A percentile compares a stretch with the other conserved stretches of the same genome.
phyloP scores from a whole-genome alignment of 2,888 invertebrate genomes.

The Sinhomidia bicolor region DNA sequence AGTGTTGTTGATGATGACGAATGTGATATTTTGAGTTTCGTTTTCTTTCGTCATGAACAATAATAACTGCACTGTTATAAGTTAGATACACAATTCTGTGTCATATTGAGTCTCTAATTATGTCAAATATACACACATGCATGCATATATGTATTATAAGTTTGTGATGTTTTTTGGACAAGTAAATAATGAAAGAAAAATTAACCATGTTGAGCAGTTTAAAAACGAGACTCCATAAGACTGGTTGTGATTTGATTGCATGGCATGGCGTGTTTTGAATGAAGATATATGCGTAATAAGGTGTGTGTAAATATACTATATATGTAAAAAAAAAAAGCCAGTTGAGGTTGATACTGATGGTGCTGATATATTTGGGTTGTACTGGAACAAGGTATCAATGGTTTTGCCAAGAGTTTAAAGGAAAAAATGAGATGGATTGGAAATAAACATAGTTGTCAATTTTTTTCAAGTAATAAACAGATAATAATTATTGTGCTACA shows the following conservation, averaged over 20 bases:
- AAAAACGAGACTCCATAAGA: not conserved
- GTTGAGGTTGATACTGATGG: slow-evolving; percentile 7
- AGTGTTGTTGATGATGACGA: not conserved
- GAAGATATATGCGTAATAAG: slow-evolving; percentile 19
- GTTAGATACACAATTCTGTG: too few species aligned
- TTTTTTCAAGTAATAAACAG: slow-evolving; percentile 17
- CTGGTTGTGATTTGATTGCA: not conserved
- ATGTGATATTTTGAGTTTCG: not conserved
- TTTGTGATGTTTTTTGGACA: too few species aligned
- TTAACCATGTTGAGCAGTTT: not conserved
- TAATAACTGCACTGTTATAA: not conserved
- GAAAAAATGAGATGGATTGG: not conserved
- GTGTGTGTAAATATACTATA: not conserved
- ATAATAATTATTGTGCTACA: not conserved
- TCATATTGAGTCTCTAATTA: too few species aligned
- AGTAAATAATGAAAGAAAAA: not conserved
- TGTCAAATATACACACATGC: not conserved
- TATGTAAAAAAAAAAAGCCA: too few species aligned
- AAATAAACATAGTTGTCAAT: slow-evolving; percentile 34
- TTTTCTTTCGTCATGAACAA: not conserved
- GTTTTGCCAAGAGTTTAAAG: slow-evolving; percentile 16
- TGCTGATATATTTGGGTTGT: not conserved
- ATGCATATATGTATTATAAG: too few species aligned
- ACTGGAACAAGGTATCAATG: not conserved
- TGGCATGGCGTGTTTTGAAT: slow-evolving; percentile 12